Percentiles rank a stretch among this genome's conserved stretches.
Conservation (phyloP, 2,113 vertebrate species). For the Tyto alba region DNA sequence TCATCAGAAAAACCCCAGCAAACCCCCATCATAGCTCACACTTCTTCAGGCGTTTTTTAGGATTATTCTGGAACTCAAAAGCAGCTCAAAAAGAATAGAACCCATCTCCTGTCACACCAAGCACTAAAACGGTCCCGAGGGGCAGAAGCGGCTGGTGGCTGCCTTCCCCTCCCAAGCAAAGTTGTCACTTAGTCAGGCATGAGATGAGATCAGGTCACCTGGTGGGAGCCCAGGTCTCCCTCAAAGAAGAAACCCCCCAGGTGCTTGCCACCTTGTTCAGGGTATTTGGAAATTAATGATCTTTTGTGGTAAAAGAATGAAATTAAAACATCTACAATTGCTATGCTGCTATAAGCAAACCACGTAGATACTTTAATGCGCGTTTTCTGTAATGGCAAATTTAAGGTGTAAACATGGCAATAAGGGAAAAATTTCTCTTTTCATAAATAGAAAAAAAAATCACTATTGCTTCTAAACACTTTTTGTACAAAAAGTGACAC, state of each 20-base stretch:
- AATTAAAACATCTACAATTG: not conserved
- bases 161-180: not conserved
- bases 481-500: not conserved
- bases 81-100: not conserved
- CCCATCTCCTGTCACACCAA: not conserved
- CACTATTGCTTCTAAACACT: not conserved
- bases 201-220: not conserved
- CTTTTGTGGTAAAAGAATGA: not conserved
- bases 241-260: not conserved
- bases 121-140: not conserved
- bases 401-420: not conserved
- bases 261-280: not conserved
- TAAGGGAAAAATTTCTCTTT: not conserved
- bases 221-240: no score
- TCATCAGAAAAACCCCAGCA: not conserved
- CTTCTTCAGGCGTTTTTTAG: not conserved
- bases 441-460: not conserved
- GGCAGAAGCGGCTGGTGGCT: accelerated
- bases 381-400: not conserved
- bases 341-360: not conserved
- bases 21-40: not conserved
- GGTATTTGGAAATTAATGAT: not conserved
- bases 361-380: not conserved
- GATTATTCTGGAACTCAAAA: not conserved
- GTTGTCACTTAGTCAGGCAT: accelerated